These are phyloP conservation scores for Hoplostethus atlanticus DNA, from an alignment of 2,797 vertebrate genomes.

Conservation along the genomic window DNA sequence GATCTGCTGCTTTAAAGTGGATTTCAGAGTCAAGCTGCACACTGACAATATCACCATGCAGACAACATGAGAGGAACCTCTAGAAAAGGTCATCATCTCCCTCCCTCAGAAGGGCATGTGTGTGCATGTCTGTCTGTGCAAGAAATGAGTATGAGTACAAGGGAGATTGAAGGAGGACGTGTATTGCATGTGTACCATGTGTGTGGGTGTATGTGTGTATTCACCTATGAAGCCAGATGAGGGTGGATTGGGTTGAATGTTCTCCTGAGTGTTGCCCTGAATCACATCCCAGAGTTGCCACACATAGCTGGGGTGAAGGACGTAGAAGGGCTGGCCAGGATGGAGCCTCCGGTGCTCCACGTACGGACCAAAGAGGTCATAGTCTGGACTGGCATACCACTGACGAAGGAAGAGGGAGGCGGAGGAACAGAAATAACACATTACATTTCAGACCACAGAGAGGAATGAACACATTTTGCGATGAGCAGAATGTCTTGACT, in stretches of 20 bases:
- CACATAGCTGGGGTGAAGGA: constrained; percentile 96
- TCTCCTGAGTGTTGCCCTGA: constrained; percentile 95
- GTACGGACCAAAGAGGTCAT: constrained; percentile 96
- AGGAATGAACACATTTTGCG: background rate
- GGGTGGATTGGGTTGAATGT: constrained; percentile 98
- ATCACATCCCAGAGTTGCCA: constrained; percentile 99
- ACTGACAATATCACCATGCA: constrained; percentile 40
- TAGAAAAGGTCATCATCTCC: constrained; percentile 40
- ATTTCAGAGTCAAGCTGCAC: constrained; percentile 7
- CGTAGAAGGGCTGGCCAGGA: constrained; percentile 94
- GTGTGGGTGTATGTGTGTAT: constrained; percentile 36
- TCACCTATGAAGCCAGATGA: constrained; percentile 98
- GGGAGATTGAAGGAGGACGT: background rate
- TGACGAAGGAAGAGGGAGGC: constrained; percentile 57
- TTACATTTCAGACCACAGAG: background rate
- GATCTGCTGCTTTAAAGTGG: constrained; percentile 25
- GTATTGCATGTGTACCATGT: constrained; percentile 8
- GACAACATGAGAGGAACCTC: constrained; percentile 24
- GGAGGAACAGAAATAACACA: no score
- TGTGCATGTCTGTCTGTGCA: background rate
- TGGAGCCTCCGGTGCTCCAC: constrained; percentile 89
- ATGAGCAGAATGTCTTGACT: background rate
- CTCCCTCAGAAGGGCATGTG: background rate
- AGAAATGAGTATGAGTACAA: constrained; percentile 43
- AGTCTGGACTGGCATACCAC: constrained; percentile 98